Evolutionary conservation across 1,140 invertebrate genomes (phyloP).

Genomic region (Drosophila saltans): DNA sequence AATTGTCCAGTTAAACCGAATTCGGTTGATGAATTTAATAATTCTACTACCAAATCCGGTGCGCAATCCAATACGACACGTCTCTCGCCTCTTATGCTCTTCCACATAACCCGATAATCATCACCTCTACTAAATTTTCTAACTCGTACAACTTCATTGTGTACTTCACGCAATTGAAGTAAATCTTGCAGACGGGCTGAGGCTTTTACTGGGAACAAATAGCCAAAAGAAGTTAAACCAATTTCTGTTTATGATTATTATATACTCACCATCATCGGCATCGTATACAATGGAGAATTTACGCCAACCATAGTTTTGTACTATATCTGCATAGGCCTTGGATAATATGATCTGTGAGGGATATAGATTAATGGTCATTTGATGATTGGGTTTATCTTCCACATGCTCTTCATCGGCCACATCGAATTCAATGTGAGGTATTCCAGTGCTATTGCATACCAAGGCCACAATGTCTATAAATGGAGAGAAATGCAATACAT

Average conservation of each 20-base stretch:
- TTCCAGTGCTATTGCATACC: slow-evolving; percentile 87
- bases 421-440: slow-evolving; percentile 86
- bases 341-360: slow-evolving; percentile 88
- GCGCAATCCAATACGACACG: slow-evolving; percentile 90
- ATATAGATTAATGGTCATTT: slow-evolving; percentile 87
- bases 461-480: slow-evolving; percentile 85
- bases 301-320: slow-evolving; percentile 90
- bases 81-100: slow-evolving; percentile 87
- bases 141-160: slow-evolving; percentile 83
- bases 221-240: no score
- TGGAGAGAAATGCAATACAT: neutral
- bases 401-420: slow-evolving; percentile 85
- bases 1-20: slow-evolving; percentile 60
- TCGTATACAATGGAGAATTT: slow-evolving; percentile 93
- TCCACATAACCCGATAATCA: slow-evolving; percentile 85
- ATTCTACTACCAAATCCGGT: slow-evolving; percentile 84
- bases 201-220: slow-evolving; percentile 38
- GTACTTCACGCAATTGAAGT: slow-evolving; percentile 68
- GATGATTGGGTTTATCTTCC: slow-evolving; percentile 83
- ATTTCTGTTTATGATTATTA: no score
- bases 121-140: slow-evolving; percentile 84
- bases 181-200: slow-evolving; percentile 69
- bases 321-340: slow-evolving; percentile 89
- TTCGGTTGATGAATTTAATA: slow-evolving; percentile 80
- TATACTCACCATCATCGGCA: slow-evolving; percentile 86